Base-by-base conservation (phyloP, 2,113 vertebrate species). In the Psephotus haematonotus region DNA sequence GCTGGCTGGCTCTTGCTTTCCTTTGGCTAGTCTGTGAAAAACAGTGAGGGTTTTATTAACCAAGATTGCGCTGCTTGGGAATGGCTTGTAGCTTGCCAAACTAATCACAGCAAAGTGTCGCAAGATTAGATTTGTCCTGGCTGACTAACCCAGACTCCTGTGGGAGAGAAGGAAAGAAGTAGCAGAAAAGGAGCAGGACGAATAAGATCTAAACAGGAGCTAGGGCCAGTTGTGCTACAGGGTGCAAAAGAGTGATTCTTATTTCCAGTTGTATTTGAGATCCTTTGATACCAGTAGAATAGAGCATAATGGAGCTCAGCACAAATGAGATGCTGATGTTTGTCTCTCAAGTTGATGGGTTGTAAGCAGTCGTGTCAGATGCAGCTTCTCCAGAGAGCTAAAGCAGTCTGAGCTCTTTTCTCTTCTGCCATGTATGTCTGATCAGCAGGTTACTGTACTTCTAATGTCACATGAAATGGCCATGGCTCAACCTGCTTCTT, bases 11-110 rank as follows among this genome's bases (percentile, higher is more conserved):
- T 84, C 72, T 60, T 52, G 9, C 68, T 92, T 80, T 88, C 79
- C 68, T 84, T 93, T 94, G 76, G 72, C 76, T 88, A 41, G 50
- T 37, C 65, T 72, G 28, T 57, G 62, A 47, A 81, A 92, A 96
- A 96, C 72, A 92, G 88, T 90, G 88, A 78, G 62, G 62, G 69
- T 81, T 94, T 92, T 97, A 95, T 96, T 94, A 95, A 93, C 69
- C 47, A 82, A 69, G 65, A 87, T 69, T 84, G 77, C 52, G 12
- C 52, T 57, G 23, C 90, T 91, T 3, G 11, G 86, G 80, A 82
- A 64, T 55, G 39, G 76, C 52, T 77, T 65, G 43, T 52, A 71
- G 72, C 80, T 79, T 92, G 93, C 77, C 90, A 95, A 94, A 60
- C 90, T 82, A 96, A 94, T 91, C 92, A 82, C 49, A 69, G 92